Conservation (phyloP, 2,888 invertebrate genomes). For the Lycia hirtaria region DNA sequence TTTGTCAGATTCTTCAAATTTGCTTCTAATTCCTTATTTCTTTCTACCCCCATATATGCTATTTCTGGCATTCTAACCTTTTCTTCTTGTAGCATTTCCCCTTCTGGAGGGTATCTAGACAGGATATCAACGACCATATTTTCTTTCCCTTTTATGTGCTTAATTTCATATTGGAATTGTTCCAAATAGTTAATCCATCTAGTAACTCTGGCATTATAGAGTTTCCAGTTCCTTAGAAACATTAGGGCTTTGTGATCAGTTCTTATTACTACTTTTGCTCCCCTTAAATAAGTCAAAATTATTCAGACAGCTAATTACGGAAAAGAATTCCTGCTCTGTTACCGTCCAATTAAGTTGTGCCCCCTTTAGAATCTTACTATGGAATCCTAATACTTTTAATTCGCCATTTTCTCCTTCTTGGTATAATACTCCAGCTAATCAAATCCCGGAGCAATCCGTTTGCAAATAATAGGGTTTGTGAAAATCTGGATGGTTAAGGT, state of each 20-base stretch:
- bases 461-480: constrained; percentile 35
- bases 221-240: constrained; percentile 41
- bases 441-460: constrained; percentile 30
- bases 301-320: constrained; percentile 37
- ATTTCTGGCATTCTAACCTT: not conserved
- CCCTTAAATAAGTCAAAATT: constrained; percentile 46
- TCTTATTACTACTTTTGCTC: constrained; percentile 34
- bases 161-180: constrained; percentile 39
- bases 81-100: not conserved
- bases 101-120: not conserved
- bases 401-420: constrained; percentile 32
- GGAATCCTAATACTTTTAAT: constrained; percentile 32
- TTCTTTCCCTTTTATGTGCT: constrained; percentile 27
- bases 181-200: constrained; percentile 42
- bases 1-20: not conserved
- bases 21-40: not conserved
- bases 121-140: not conserved
- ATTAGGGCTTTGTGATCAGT: constrained; percentile 42
- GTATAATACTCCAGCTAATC: constrained; percentile 37
- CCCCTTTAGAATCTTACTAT: constrained; percentile 35
- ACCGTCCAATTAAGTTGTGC: constrained; percentile 38
- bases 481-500: constrained; percentile 28
- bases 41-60: not conserved
- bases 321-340: constrained; percentile 44
- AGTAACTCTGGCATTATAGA: constrained; percentile 39